Base-by-base conservation (phyloP, 2,888 invertebrate species). In the Sepiola atlantica region DNA sequence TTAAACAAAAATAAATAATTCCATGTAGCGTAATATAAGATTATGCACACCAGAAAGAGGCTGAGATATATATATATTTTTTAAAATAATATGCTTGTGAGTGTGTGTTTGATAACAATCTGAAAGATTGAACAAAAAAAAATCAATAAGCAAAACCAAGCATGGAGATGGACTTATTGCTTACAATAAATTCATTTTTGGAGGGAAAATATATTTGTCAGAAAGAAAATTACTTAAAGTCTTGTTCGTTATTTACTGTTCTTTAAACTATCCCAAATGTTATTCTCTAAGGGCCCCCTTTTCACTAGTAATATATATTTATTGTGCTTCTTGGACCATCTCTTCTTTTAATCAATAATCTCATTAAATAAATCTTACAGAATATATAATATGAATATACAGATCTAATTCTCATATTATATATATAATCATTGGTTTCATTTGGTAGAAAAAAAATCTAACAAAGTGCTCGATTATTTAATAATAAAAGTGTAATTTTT, bases 141-240 rank as follows among this genome's bases (percentile, higher is more conserved):
- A 61, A 61, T 61, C 24, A 28, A 61, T 61, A 45, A 45, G 1
- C 24, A 61, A 21, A 61, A 61, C 16, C n/a, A 77, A n/a, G n/a
- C 77, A n/a, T 77, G 14, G 77, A 77, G 77, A 77, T 77, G 77
- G 77, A 77, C 77, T 77, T 61, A 77, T 77, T 77, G 77, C n/a
- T 77, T 77, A 77, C 77, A 77, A n/a, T 77, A 12, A 77, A 1
- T 77, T n/a, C n/a, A 77, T n/a, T n/a, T 77, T 77, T 6, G n/a
- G 77, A 77, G 16, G n/a, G n/a, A n/a, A 61, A 77, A 77, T n/a
- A 77, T 77, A 77, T 77, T 77, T 77, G n/a, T n/a, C 77, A n/a
- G 77, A 16, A n/a, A 77, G 4, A n/a, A 77, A n/a, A 77, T 77
- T n/a, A 77, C n/a, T 77, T 77, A 18, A 77, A 77, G n/a, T 1